A percentile compares a stretch with the other conserved stretches of the same genome.
These are phyloP conservation scores for Clarias platycephalus DNA, from an alignment of 2,797 vertebrate species.

Conservation along the genomic window DNA sequence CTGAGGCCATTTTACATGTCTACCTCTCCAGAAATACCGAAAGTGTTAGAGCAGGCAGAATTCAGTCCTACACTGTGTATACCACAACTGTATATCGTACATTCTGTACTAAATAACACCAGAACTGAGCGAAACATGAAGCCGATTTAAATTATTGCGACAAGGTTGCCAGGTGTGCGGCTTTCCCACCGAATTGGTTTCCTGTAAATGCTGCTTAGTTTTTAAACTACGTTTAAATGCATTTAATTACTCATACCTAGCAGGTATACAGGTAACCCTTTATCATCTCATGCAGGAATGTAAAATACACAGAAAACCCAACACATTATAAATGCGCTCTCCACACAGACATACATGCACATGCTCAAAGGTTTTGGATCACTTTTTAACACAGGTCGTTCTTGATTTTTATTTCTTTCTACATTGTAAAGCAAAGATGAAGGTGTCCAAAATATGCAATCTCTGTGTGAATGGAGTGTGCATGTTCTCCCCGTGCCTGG, in stretches of 20 bases:
- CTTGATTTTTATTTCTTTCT: too few relatives aligned
- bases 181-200: not conserved
- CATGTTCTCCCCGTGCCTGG: too few relatives aligned
- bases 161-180: not conserved
- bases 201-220: not conserved
- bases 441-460: too few relatives aligned
- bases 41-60: not conserved
- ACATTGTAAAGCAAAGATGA: too few relatives aligned
- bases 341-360: not conserved
- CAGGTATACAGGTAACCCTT: not conserved
- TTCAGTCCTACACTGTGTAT: not conserved
- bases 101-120: not conserved
- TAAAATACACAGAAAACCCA: not conserved
- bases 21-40: slow-evolving; percentile 24
- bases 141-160: not conserved
- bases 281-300: not conserved
- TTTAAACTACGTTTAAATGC: not conserved
- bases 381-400: too few relatives aligned
- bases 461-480: too few relatives aligned
- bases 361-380: too few relatives aligned
- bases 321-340: not conserved
- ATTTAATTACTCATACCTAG: not conserved
- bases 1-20: slow-evolving; percentile 15
- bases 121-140: not conserved
- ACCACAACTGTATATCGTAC: not conserved